Base-by-base conservation (phyloP, 2,113 vertebrate genomes). In the Triplophysa tibetana region DNA sequence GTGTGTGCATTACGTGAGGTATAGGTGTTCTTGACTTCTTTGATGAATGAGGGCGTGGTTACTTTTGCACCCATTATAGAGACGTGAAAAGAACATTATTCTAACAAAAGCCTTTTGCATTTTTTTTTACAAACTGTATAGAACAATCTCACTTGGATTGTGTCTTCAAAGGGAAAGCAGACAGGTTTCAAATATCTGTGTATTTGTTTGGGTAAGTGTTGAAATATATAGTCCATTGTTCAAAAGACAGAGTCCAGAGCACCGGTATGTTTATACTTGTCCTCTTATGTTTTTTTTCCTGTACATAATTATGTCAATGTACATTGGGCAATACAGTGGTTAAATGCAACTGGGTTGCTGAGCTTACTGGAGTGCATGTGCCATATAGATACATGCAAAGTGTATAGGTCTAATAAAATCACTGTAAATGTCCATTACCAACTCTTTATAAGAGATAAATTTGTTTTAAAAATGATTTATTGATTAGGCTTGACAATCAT, bases 241-340 rank as follows among this genome's bases (percentile, higher is more conserved):
- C 45, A 11, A 70, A 70, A 81, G 56, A 75, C 81, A 86, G 83
- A 85, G 83, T 75, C 64, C 66, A 79, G 86, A 85, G 83, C 75
- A 81, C 77, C 77, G 78, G 89, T 86, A 89, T 86, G 86, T 87
- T 86, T 86, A 83, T 87, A 88, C 82, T 83, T 82, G 87, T 86
- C 85, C 86, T 87, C 90, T 89, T 67, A 80, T 82, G 87, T 85
- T 84, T 87, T 29, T n/a, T 87, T 88, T 87, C 80, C 88, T 90
- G 89, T 92, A 90, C 88, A 89, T 89, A 88, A 85, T 86, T 90
- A 80, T 86, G 87, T 89, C 75, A 77, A 86, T 92, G 90, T 92
- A 91, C 87, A 90, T 89, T 88, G 87, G 29, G 87, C 87, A 90
- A 91, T 89, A 82, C 81, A 78, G 60, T 73, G 69, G 70, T 62